Base-by-base conservation (phyloP, 2,888 invertebrate genomes). In the Cylloceria caligata region DNA sequence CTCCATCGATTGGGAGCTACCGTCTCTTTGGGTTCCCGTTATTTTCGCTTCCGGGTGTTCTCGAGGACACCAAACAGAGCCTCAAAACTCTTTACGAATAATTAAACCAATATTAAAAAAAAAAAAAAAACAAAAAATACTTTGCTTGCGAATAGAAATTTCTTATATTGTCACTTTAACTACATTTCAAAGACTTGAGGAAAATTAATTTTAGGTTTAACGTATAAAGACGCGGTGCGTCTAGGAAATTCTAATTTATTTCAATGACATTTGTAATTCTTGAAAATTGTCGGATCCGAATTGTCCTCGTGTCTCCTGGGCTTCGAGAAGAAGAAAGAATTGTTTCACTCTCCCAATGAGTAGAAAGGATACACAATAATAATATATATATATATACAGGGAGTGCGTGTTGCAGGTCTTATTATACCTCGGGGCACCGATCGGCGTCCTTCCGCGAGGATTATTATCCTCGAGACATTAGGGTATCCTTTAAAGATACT, bases 391-490 rank as follows among this genome's bases (percentile, higher is more conserved):
- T n/a, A 57, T 27, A 27, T n/a, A 30, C 30, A 4, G 1, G 57
- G 13, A 6, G 16, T 42, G 36, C 75, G 39, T 69, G 64, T 74
- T 62, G 36, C n/a, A 36, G 6, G 34, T n/a, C n/a, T n/a, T 30
- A 19, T 42, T 47, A 30, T 39, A 62, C 27, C 52, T 36, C 11
- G 45, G 27, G 34, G 67, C 47, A 45, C 21, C n/a, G 34, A 21
- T 49, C 16, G 21, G 13, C 76, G 71, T 73, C 73, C 67, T 73
- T 68, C 57, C 75, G 65, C 68, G 77, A 78, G 85, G 87, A 86
- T 88, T 86, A 88, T 89, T 88, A 87, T 88, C 86, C 88, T 87
- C 87, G 42, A 21, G 88, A 89, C 89, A 88, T 89, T 88, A 86
- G 88, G 90, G 90, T 86, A 86, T 90, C 78, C 81, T 83, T 81